Evolutionary conservation across 2,797 vertebrate species (phyloP).

Genomic region (Lagorchestes hirsutus): DNA sequence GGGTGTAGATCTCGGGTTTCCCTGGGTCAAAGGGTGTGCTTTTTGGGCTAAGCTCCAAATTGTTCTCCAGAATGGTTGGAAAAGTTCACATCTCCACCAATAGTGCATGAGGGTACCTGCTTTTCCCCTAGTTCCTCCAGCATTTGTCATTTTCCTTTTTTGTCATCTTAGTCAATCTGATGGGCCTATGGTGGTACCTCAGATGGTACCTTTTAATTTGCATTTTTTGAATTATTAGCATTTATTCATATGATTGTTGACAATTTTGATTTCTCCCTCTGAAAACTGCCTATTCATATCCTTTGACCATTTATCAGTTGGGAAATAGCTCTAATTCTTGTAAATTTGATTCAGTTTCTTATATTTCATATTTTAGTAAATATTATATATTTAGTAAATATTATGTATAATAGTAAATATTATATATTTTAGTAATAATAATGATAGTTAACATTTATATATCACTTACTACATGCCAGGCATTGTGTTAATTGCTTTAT

Average conservation of each 20-base stretch:
- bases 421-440: neutral
- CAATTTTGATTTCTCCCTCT: neutral
- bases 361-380: neutral
- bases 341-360: neutral
- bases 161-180: too few relatives aligned
- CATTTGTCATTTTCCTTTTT: too few relatives aligned
- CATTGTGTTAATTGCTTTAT: neutral
- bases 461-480: neutral
- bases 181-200: neutral
- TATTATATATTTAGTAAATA: too few relatives aligned
- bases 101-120: too few relatives aligned
- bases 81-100: too few relatives aligned
- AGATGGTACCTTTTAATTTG: neutral
- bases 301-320: neutral
- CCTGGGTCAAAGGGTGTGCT: too few relatives aligned
- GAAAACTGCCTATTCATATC: neutral
- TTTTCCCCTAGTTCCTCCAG: too few relatives aligned
- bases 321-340: neutral
- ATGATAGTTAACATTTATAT: neutral
- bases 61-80: too few relatives aligned
- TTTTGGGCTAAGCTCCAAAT: too few relatives aligned
- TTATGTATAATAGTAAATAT: too few relatives aligned
- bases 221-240: neutral
- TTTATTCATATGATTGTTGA: neutral
- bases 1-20: too few relatives aligned